Conservation (phyloP, 1,140 invertebrate species). For the Drosophila repleta region DNA sequence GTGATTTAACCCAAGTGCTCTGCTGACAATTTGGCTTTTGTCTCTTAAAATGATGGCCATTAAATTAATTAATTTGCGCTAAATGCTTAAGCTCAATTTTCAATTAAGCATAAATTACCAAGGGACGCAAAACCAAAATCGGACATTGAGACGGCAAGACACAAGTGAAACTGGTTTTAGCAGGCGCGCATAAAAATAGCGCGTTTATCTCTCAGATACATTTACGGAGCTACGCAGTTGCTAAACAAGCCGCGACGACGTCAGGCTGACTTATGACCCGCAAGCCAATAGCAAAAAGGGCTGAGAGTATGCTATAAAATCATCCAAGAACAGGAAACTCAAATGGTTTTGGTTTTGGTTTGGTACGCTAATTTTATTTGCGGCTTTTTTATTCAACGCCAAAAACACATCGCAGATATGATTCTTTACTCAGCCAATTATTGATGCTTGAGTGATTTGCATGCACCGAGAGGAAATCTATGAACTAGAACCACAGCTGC, state of each 20-base stretch:
- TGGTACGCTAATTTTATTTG: conserved; percentile 72
- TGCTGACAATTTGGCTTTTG: conserved; percentile 24
- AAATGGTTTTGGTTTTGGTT: conserved; percentile 35
- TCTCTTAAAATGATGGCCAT: conserved; percentile 65
- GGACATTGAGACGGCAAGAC: not conserved
- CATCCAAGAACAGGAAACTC: conserved; percentile 58
- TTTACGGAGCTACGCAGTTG: conserved; percentile 12
- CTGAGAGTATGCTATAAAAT: too few species aligned
- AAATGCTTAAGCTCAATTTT: conserved; percentile 53
- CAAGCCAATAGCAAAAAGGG: too few species aligned
- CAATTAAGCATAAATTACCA: conserved; percentile 69
- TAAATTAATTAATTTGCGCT: conserved; percentile 72
- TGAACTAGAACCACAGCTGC: too few species aligned
- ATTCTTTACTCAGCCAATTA: conserved; percentile 28
- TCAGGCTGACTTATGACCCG: conserved; percentile 57
- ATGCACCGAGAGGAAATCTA: not conserved
- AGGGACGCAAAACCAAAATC: conserved; percentile 2
- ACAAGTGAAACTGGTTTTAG: conserved; percentile 40
- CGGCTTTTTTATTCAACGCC: conserved; percentile 72
- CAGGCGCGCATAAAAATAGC: conserved; percentile 22
- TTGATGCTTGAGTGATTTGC: conserved; percentile 24
- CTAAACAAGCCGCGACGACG: conserved; percentile 46
- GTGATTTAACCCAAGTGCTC: conserved; percentile 3
- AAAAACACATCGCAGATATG: conserved; percentile 46
- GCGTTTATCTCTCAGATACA: conserved; percentile 50